Base-by-base conservation (phyloP, 2,113 vertebrate genomes). In the Megaceryle torquata region DNA sequence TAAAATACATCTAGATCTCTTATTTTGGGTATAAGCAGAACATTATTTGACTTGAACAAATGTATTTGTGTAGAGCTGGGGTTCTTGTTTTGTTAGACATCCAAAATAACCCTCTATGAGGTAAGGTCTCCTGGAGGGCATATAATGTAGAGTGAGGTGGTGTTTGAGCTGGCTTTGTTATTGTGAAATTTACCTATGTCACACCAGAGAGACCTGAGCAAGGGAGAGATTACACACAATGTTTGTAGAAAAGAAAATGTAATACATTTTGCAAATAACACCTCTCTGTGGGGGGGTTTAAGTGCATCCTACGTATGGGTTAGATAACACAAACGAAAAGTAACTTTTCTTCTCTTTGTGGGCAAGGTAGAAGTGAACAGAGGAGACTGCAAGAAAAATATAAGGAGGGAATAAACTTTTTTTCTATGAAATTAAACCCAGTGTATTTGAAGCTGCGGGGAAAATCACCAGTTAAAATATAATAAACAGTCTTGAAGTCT, bases 231-330 rank as follows among this genome's bases (percentile, higher is more conserved):
- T 96, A 96, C 92, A 61, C 22, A 6, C 80, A 91, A 57, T 96
- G 95, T 97, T 96, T 96, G 96, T 96, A 92, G 93, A 95, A 94
- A 96, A 94, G 95, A 92, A 94, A 92, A 95, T 88, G 95, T 93
- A 97, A 96, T 97, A 97, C 86, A 75, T 94, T 96, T 96, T 95
- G 96, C 92, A 97, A 97, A 97, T 96, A 97, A 95, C 95, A 96
- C 92, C 95, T 96, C 96, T 97, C 95, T 91, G 83, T 88, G 69
- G 92, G 95, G 84, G 93, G 90, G 93, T 41, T 97, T 96, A 95
- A 95, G 90, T 92, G 93, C 96, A 94, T 94, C 94, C 95, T 88
- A 94, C 80, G 18, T 92, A 86, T 57, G 72, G 88, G 93, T 90
- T 93, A 79, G 88, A 88, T 91, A 96, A 91, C 83, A 86, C 2